Evolutionary conservation across 2,888 invertebrate species (phyloP).

Genomic region (Carterocephalus palaemon): DNA sequence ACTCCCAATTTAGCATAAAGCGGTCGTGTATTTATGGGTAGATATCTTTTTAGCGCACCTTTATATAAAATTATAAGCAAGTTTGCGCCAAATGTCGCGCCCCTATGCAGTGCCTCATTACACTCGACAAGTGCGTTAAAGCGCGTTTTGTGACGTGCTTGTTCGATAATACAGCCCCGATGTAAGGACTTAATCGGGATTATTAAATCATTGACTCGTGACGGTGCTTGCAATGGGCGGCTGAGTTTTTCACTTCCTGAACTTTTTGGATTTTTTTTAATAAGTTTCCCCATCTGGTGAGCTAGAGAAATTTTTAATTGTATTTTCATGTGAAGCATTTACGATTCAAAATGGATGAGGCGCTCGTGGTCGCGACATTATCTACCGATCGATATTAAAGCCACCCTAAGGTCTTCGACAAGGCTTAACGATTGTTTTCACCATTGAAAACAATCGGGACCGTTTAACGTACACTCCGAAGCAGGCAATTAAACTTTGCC

Average conservation of each 20-base stretch:
- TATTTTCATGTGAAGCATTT: too few species aligned
- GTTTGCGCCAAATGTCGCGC: constrained; percentile 19
- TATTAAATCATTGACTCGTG: constrained; percentile 21
- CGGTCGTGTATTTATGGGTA: neutral
- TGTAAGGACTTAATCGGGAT: constrained; percentile 19
- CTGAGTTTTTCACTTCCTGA: constrained; percentile 3
- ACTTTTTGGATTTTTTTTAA: neutral
- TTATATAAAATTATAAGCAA: constrained; percentile 5
- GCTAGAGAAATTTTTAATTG: too few species aligned
- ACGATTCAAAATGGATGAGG: too few species aligned
- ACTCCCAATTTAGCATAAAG: neutral
- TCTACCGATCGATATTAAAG: too few species aligned
- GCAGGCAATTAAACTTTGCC: too few species aligned
- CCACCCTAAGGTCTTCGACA: too few species aligned
- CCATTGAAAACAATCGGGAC: too few species aligned
- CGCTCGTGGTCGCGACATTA: too few species aligned
- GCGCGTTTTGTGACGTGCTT: constrained; percentile 37
- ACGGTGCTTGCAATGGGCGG: constrained; percentile 5
- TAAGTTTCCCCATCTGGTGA: neutral
- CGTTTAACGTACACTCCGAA: too few species aligned
- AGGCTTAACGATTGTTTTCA: too few species aligned
- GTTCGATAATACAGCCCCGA: constrained; percentile 38
- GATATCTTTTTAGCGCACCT: constrained; percentile 5
- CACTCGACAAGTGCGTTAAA: constrained; percentile 58
- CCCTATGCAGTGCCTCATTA: constrained; percentile 51